Evolutionary conservation across 2,888 invertebrate genomes (phyloP).

Genomic region (Byasa hedistus): DNA sequence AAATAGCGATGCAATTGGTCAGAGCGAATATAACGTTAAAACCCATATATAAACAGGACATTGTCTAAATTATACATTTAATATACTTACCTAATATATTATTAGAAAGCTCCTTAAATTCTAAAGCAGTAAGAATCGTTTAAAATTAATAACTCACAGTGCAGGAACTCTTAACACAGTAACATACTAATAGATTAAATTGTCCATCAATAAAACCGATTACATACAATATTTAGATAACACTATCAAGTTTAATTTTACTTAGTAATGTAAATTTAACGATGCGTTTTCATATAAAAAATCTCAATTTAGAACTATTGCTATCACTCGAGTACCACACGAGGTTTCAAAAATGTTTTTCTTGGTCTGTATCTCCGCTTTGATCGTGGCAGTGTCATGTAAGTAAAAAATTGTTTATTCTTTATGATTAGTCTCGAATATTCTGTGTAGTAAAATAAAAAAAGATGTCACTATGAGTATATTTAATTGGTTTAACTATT

Average conservation of each 20-base stretch:
- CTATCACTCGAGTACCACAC: conserved; percentile 2
- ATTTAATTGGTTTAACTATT: no score
- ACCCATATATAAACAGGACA: no score
- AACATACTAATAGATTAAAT: not conserved
- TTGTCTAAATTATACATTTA: no score
- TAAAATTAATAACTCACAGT: no score
- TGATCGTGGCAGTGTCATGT: conserved; percentile 22
- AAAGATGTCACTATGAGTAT: no score
- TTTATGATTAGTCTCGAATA: not conserved
- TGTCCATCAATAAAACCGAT: not conserved
- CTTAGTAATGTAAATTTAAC: conserved; percentile 22
- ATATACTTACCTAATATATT: no score
- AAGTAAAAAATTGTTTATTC: conserved; percentile 9
- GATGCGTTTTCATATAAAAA: conserved; percentile 25
- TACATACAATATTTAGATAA: conserved; percentile 20
- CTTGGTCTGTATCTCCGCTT: conserved; percentile 21
- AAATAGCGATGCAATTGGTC: no score
- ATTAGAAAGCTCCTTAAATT: no score
- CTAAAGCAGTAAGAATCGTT: no score
- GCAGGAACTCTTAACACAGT: no score
- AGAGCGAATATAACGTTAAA: no score
- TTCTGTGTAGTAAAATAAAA: no score
- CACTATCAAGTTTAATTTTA: conserved; percentile 8
- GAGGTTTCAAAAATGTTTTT: conserved; percentile 19
- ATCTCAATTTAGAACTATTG: not conserved